Conservation (phyloP, 2,888 invertebrate genomes). For the Drosophila atroscutellata region DNA sequence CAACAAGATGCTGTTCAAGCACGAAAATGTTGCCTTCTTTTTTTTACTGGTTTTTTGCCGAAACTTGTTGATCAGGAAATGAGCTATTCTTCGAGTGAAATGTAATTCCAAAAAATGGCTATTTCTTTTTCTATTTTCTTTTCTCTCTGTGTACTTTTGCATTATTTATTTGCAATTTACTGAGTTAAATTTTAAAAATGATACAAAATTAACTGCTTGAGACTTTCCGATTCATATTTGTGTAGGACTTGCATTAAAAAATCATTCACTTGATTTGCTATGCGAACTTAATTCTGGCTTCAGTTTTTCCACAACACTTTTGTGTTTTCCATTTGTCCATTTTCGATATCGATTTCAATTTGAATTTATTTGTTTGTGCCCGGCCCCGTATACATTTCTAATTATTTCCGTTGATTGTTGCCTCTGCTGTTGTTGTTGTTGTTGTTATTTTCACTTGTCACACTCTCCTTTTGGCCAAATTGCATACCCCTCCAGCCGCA, state of each 20-base stretch:
- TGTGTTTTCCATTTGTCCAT: background rate
- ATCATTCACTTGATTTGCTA: background rate
- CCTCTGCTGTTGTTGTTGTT: constrained; percentile 13
- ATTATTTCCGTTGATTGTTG: constrained; percentile 69
- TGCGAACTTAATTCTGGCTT: background rate
- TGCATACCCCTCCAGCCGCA: background rate
- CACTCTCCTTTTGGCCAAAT: constrained; percentile 1
- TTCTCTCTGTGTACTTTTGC: background rate
- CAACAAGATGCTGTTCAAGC: background rate
- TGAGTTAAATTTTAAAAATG: background rate
- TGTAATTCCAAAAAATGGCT: background rate
- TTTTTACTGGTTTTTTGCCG: background rate
- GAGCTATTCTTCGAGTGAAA: background rate
- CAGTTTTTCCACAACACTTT: background rate
- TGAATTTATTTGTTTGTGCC: background rate
- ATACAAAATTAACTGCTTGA: background rate
- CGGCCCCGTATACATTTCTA: constrained; percentile 25
- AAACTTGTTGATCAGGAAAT: constrained; percentile 3
- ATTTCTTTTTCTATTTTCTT: background rate
- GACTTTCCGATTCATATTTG: background rate
- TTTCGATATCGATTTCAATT: background rate
- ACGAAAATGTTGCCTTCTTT: background rate
- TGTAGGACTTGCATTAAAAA: background rate
- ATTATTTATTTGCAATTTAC: background rate
- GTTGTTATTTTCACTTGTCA: constrained; percentile 24